Evolutionary conservation across 1,140 invertebrate species (phyloP), one percentile per base, ranked within the genome.

Genomic region (Tetragonula clypearis): DNA sequence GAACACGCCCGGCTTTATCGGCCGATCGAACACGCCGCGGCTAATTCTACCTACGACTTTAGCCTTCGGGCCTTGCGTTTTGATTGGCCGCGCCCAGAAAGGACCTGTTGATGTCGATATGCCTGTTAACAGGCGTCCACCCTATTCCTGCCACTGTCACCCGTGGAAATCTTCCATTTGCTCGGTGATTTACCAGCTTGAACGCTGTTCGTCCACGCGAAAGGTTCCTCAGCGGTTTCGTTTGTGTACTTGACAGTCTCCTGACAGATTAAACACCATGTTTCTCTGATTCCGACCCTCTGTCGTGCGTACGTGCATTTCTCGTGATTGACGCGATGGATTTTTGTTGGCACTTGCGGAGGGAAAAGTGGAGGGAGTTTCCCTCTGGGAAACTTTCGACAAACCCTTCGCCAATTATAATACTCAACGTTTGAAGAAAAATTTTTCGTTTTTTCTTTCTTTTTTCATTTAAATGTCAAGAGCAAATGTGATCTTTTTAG

Each of bases 1-100:
- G 66, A 87, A 90, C 85, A 74, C 79, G 84, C 62, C 65, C 72
- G 53, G 55, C 72, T 86, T 88, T 83, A 86, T 86, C 79, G 79
- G 81, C 69, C 60, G 12, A 2, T 53, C n/a, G 55, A 30, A 1
- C 30, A 49, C 41, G 11, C 72, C 41, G 11, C 72, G 74, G 84
- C 58, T 88, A 88, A 84, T 88, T 89, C 87, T 6, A 86, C 80
- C 80, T 86, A 84, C 76, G 84, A 89, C 81, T 86, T 87, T 73
- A 74, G 55, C 66, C 81, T 84, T 49, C 77, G 84, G 53, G 75
- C 49, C 62, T 60, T 85, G 73, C 73, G 72, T 82, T 89, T 80
- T 84, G 84, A 86, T 86, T 71, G 80, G 66, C 80, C 84, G 82
- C 84, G 77, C 84, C 84, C 71, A 81, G 74, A 73, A 65, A 86